Evolutionary conservation across 2,113 vertebrate species (phyloP), one percentile per base, ranked within the genome.

Genomic region (Riparia riparia): DNA sequence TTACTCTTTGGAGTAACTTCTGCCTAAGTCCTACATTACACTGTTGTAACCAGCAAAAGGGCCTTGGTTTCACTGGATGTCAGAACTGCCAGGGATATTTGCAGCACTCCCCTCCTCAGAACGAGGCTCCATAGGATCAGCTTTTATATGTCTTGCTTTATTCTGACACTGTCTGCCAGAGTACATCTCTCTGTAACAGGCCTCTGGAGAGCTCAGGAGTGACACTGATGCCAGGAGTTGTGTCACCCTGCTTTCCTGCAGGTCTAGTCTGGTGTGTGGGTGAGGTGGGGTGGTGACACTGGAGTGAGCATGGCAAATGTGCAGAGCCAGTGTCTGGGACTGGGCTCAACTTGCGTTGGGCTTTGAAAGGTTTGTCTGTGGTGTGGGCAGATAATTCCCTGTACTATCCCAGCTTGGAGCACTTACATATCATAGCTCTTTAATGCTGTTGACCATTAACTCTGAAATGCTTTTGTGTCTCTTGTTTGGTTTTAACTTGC

Each of bases 401-500:
- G 42, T 66, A 79, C 79, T 83, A 1, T 63, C 71, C 64, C 68
- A 94, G 88, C 89, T 88, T 92, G 86, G 61, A 92, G 25, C 85
- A 47, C 51, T 92, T 78, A 28, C 39, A 13, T 77, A 66, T 80
- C 34, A 6, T 66, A 73, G 37, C 54, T 91, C 28, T 90, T 64
- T 60, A 72, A 50, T 50, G 54, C 84, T 93, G 16, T 60, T 76
- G 78, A 73, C 58, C 81, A 24, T 94, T 95, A 95, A 94, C 80
- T 89, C 57, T n/a, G 58, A 84, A 53, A 68, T 42, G 68, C 51
- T n/a, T 96, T 49, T 12, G 65, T 69, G 76, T 90, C 93, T 90
- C 61, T 76, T 28, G 81, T 86, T 85, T 93, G 89, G n/a, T 77
- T 97, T 92, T 76, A 77, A 58, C 74, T 81, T 81, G 73, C 63